Evolutionary conservation across 2,888 invertebrate genomes (phyloP), one percentile per base, ranked within the genome.

Genomic region (Acronicta psi): DNA sequence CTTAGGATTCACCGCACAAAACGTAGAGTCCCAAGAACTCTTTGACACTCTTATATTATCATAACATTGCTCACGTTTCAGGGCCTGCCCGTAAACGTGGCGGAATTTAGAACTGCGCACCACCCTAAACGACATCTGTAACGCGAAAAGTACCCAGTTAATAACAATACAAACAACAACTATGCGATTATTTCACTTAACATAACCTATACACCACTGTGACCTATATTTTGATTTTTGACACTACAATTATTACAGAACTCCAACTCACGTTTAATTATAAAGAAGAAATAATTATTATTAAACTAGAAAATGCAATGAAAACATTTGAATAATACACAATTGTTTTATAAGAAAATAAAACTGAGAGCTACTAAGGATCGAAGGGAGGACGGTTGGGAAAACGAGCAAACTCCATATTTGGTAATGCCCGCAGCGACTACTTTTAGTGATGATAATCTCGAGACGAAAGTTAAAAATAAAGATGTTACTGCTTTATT

Each of bases 1-100:
- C 93, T 99, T 99, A 47, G 99, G 99, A 94, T 99, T 99, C 82
- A 99, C 99, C 77, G 99, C 98, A 95, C 99, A 99, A 93, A 99
- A 99, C 74, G 98, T 98, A 68, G 99, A 98, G 91, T 99, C 99
- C 98, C 99, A 99, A 52, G 99, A 99, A 87, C 99, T 99, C 92
- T 99, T 98, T 70, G 99, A 99, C 72, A 99, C 99, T 88, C 98
- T 95, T 84, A 99, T 97, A 93, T 99, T 99, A 94, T 99, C 99
- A 95, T 98, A 99, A 94, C 99, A 99, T 94, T 98, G 98, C 90
- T 99, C 99, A 90, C 99, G 96, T 94, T 99, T 98, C 79, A 98
- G 94, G 80, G 98, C 96, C 86, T 97, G 97, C 77, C 98, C 98
- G 85, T 95, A 96, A 86, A 99, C 99, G 95, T 99, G 99, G 91